Evolutionary conservation across 2,888 invertebrate species (phyloP), one percentile per base, ranked within the genome.

Genomic region (Drosophila tripunctata): DNA sequence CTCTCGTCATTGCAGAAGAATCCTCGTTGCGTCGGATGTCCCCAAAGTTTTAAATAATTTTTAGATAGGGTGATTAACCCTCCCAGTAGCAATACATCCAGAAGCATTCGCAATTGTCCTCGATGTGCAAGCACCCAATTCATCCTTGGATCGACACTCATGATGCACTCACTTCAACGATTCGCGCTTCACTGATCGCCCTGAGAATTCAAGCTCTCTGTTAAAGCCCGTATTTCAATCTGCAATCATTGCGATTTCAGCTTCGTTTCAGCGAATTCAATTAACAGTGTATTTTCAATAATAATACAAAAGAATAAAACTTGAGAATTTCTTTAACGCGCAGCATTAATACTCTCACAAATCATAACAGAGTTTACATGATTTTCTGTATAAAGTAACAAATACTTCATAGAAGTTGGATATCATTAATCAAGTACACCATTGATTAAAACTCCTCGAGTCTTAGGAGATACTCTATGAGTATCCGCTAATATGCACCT

Each of bases 1-100:
- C 79, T 43, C 24, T 78, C 76, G 40, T 89, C 88, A 36, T 75
- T 57, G 19, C 88, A 89, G 50, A 85, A 88, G 67, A 89, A 89
- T 0, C 89, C 89, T 1, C 85, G 81, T 17, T 74, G 68, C 1
- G 78, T 75, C 2, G 71, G 24, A 0, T 36, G 14, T 2, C 64
- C 54, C 69, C 67, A 71, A 0, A 87, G 3, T 0, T 4, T 1
- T 1, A 7, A 21, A 6, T 71, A 69, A 14, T 73, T 66, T 2
- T 21, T 36, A 1, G 50, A 21, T 4, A 87, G 7, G 2, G 47
- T 14, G 1, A 74, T 10, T 0, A 83, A 33, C 0, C 45, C 10
- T 3, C 21, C 41, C 3, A 83, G 15, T 0, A 83, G 4, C 12
- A 47, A 0, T 1, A 63, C 2, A 33, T 84, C 88, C 19, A 71